Evolutionary conservation across 2,113 vertebrate species (phyloP), one percentile per base, ranked within the genome.

Genomic region (Psilopsiagon aymara): DNA sequence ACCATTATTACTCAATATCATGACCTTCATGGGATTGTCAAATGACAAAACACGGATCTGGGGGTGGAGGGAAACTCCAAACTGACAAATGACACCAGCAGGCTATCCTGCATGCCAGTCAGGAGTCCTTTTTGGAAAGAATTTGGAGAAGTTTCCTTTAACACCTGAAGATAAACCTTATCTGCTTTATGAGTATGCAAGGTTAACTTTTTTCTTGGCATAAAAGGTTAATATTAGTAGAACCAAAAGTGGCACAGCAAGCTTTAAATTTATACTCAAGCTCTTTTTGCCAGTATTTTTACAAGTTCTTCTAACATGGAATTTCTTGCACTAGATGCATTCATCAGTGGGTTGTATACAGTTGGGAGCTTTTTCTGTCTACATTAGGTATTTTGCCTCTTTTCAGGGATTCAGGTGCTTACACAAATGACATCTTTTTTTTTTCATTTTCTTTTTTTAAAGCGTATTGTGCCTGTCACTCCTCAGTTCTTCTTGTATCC

Each of bases 1-100:
- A 93, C 92, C 62, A 11, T 88, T 95, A 92, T 95, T 90, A 52
- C 93, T 93, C 80, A 95, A 60, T 88, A 93, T 83, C 88, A 78
- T 0, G 82, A 95, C 92, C 92, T 96, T 94, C 77, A 86, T 84
- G 73, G 10, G 44, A 75, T 60, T 96, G 85, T 90, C 95, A 90
- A 90, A 86, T 96, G 95, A 78, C 82, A 92, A 88, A 97, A 90
- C 55, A 51, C 77, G 92, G 88, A 82, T 92, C 64, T 64, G 24
- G 52, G 82, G 35, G 90, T 60, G 93, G 93, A 84, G 92, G 83
- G 82, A 80, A 92, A 83, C 52, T 75, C 55, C 71, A 86, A 6
- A 90, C 55, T 93, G 93, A 90, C 76, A 94, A 75, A 82, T 95
- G 90, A 83, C 80, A 96, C 73, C 86, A 90, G 43, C 7, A 2